Evolutionary conservation across 1,140 invertebrate genomes (phyloP).

Genomic region (Scaptodrosophila lebanonensis): DNA sequence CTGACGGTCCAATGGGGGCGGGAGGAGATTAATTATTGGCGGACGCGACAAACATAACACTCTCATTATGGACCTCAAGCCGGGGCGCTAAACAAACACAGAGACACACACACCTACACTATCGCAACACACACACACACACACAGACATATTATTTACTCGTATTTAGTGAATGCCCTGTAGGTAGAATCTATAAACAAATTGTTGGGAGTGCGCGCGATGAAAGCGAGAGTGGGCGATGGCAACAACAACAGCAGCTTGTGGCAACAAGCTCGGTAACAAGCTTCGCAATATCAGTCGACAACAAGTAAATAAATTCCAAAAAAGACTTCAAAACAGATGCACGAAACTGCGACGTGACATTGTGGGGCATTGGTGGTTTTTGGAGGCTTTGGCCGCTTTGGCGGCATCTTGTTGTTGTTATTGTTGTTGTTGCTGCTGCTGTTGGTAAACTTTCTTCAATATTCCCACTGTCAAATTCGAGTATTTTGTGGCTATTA

Average conservation of each 20-base stretch:
- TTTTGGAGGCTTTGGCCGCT: background rate
- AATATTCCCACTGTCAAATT: no score
- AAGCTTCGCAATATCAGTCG: conserved; percentile 41
- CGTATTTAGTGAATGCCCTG: conserved; percentile 20
- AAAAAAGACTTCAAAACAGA: background rate
- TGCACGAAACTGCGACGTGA: conserved; percentile 4
- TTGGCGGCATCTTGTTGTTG: background rate
- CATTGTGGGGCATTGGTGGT: conserved; percentile 1
- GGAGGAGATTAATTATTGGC: no score
- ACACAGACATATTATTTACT: no score
- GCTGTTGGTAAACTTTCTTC: conserved; percentile 23
- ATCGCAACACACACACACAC: no score
- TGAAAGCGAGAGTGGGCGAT: conserved; percentile 63
- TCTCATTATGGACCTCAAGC: no score
- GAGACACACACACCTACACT: no score
- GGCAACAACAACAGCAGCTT: conserved; percentile 1
- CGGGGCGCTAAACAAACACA: no score
- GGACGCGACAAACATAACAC: no score
- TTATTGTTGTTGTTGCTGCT: conserved; percentile 27
- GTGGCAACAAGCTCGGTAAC: no score
- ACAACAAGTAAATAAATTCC: background rate
- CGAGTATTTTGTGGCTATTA: no score
- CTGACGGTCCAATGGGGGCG: no score
- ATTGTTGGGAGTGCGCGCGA: conserved; percentile 7
- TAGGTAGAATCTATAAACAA: conserved; percentile 45